Evolutionary conservation across 2,888 invertebrate genomes (phyloP), one percentile per base, ranked within the genome.

Genomic region (Ornithoptera priamus): DNA sequence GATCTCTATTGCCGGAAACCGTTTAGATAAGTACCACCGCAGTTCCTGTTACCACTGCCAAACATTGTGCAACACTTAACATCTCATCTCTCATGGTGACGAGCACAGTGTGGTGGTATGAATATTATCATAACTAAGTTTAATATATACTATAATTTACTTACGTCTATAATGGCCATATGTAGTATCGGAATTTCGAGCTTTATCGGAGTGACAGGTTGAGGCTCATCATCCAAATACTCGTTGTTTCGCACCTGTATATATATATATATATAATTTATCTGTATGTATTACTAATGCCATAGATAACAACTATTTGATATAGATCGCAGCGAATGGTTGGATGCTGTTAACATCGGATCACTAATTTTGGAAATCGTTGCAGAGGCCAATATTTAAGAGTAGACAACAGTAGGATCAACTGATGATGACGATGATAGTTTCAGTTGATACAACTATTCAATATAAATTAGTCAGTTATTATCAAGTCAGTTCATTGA

Each of bases 111-210:
- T 30, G 30, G 30, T 30, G 30, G 5, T 30, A 30, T 30, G 30
- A 30, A 3, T 30, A 30, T 30, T 30, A 30, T 30, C 30, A 30
- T 30, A 30, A 30, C 22, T 22, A 22, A 22, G 22, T 30, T 7
- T 10, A 5, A 39, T 7, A 39, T 0, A 39, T 39, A 53, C 15
- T 53, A 53, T 53, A 4, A 18, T 53, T 53, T 53, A 80, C 88
- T 86, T 73, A 91, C 92, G 68, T 91, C 90, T 65, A 90, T 75
- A 12, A 91, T 87, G 60, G 90, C 90, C 88, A 91, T 89, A 59
- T 89, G 89, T 17, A 92, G 76, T 62, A 92, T 87, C 1, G 92
- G 92, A 3, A 91, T 83, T 75, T 92, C 90, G 4, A 91, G 69
- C 58, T 85, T 84, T 2, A 83, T 72, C 0, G 89, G 88, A 65